Evolutionary conservation across 2,888 invertebrate genomes (phyloP).

Genomic region (Blastobasis lacticolella): DNA sequence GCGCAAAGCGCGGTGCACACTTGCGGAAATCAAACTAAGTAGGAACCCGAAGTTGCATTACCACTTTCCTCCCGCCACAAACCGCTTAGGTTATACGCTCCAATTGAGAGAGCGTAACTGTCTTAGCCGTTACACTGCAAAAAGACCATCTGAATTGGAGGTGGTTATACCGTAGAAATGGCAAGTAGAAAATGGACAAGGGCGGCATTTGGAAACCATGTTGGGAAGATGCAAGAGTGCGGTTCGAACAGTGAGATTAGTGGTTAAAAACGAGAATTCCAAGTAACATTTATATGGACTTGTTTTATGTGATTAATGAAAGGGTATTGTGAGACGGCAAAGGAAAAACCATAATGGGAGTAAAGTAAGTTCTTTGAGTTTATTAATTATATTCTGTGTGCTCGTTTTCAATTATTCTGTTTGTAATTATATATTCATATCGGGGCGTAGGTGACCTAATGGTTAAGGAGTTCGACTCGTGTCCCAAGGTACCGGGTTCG

Average conservation of each 20-base stretch:
- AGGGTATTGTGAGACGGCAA: no score
- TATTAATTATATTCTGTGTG: neutral
- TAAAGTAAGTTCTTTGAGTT: slow-evolving; percentile 24
- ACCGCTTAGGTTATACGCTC: slow-evolving; percentile 33
- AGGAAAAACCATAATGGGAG: slow-evolving; percentile 22
- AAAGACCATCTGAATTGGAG: no score
- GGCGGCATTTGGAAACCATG: slow-evolving; percentile 35
- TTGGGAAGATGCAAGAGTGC: slow-evolving; percentile 17
- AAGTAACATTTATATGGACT: no score
- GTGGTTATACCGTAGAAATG: slow-evolving; percentile 20
- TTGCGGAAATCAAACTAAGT: slow-evolving; percentile 35
- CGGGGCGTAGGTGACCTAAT: no score
- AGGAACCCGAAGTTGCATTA: slow-evolving; percentile 31
- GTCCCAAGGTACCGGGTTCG: no score
- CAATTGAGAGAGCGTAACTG: slow-evolving; percentile 24
- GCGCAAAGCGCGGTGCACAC: slow-evolving; percentile 15
- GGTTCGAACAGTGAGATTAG: no score
- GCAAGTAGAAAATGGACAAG: slow-evolving; percentile 24
- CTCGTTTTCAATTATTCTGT: no score
- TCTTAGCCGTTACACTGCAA: slow-evolving; percentile 4
- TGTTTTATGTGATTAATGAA: no score
- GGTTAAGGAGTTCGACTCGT: no score
- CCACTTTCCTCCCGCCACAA: slow-evolving; percentile 41
- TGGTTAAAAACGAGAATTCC: no score
- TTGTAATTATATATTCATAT: no score